Evolutionary conservation across 1,140 invertebrate species (phyloP), one percentile per base, ranked within the genome.

Genomic region (Parasteatoda tepidariorum): DNA sequence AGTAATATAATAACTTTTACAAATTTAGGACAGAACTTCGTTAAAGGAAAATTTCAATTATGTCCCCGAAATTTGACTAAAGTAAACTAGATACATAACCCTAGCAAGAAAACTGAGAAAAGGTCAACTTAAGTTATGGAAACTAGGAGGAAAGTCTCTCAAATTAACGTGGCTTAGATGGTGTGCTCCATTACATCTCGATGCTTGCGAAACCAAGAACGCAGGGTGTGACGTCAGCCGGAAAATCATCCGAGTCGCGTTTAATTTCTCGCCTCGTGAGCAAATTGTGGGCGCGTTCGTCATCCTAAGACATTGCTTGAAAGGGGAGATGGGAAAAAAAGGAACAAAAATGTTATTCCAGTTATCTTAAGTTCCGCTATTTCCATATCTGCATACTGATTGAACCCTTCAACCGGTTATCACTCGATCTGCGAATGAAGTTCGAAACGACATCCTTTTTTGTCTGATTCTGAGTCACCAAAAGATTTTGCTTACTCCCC

Each of bases 211-310:
- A n/a, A n/a, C n/a, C n/a, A n/a, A n/a, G n/a, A n/a, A n/a, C n/a
- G n/a, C n/a, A 2, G 4, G 68, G 48, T 31, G 6, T 71, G 18
- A 57, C 68, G 28, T 71, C 48, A 71, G 15, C 48, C 68, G 68
- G 3, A 31, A 71, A 59, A 57, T 48, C 57, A 7, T 68, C 24
- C 48, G 26, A 26, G 68, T 71, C 68, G 33, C 48, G 26, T 38
- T 11, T 24, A 71, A 71, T 71, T 71, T 55, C 68, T 26, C 68
- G 15, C 68, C 28, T 64, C 62, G 31, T 64, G 62, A 31, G 28
- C 26, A 64, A 64, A 64, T 64, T 31, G 26, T n/a, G 11, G 62
- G 62, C 2, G 62, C 6, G 9, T 31, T 64, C 62, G 26, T 30
- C 5, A n/a, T 2, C 57, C n/a, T 9, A 22, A n/a, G n/a, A 22